These are phyloP conservation scores for Acanthaster planci DNA, from an alignment of 35 echinoderm and acorn worm species.

Conservation along the genomic window DNA sequence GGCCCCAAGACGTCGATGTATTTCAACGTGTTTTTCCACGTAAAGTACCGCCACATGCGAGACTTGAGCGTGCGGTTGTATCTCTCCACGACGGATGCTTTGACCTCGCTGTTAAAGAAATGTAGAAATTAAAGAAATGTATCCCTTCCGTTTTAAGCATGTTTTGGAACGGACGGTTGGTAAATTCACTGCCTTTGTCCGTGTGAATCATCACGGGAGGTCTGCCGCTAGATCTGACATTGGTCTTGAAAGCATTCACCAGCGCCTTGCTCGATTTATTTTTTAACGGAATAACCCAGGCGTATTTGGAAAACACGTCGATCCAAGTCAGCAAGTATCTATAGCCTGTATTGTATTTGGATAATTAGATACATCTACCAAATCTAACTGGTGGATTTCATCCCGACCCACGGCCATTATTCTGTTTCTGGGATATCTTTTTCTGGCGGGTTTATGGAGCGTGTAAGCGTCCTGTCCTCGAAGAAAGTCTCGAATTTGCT, in stretches of 20 bases:
- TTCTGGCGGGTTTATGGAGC: constrained; percentile 5
- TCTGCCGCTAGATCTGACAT: constrained; percentile 3
- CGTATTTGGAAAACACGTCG: constrained; percentile 53
- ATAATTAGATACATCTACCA: not conserved
- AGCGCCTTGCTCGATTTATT: constrained; percentile 26
- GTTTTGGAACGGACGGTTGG: constrained; percentile 27
- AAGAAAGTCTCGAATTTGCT: constrained; percentile 9
- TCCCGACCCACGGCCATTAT: not conserved
- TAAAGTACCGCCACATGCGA: constrained; percentile 35
- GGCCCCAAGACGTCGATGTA: not conserved
- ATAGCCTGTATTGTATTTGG: constrained; percentile 44
- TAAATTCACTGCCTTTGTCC: constrained; percentile 55
- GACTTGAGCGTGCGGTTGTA: constrained; percentile 73
- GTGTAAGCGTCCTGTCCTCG: constrained; percentile 33
- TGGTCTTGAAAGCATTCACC: not conserved
- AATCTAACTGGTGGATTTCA: constrained; percentile 3
- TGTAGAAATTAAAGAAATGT: constrained; percentile 50
- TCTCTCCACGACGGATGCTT: constrained; percentile 53
- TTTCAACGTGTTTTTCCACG: constrained; percentile 24
- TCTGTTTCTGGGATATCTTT: not conserved
- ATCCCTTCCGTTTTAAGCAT: constrained; percentile 43
- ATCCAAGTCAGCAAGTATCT: constrained; percentile 37
- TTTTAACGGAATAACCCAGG: constrained; percentile 35
- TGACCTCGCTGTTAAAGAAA: constrained; percentile 56
- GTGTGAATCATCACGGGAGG: constrained; percentile 37